Base-by-base conservation (phyloP, 2,113 vertebrate genomes). In the Brachyhypopomus occidentalis region DNA sequence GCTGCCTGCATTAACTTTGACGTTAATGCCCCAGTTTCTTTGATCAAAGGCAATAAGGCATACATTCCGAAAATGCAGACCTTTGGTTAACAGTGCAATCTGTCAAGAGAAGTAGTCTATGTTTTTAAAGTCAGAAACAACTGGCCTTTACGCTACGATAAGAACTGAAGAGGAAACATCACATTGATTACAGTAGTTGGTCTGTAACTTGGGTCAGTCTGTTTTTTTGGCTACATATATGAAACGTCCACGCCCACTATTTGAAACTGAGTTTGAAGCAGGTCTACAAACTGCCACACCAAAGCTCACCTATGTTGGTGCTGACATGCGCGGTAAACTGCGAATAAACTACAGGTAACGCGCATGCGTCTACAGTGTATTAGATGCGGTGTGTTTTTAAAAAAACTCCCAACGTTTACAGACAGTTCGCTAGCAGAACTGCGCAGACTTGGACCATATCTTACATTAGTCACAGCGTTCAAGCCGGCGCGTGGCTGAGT, bases 261-360 rank as follows among this genome's bases (percentile, higher is more conserved):
- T 52, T 11, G 45, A 45, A 45, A 45, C 41, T 11, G 41, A 45
- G 41, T 45, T 45, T 45, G 2, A 52, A 52, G 45, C 45, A 52
- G 12, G 45, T 52, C 12, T 14, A 52, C 45, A 52, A 52, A 22
- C 58, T 22, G 36, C 34, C 66, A 19, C 66, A 70, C 36, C 66
- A 38, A 36, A 38, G 66, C 66, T 3, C 34, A 69, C 34, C 66
- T 69, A 16, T 79, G 75, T 58, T 56, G 75, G 62, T 63, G 45
- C 45, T 14, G 45, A 52, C 45, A 52, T 52, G 59, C 77, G 72
- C 77, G 30, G 73, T n/a, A 62, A 78, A 36, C 48, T 75, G 77
- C 82, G 27, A 76, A 73, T 80, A 84, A 88, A 80, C 86, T 86
- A 83, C 80, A 84, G 71, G 70, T 81, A 71, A 82, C 63, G 81